Percentiles rank a stretch among this genome's conserved stretches.
Conservation (phyloP, 2,113 vertebrate species). For the Grantiella picta region DNA sequence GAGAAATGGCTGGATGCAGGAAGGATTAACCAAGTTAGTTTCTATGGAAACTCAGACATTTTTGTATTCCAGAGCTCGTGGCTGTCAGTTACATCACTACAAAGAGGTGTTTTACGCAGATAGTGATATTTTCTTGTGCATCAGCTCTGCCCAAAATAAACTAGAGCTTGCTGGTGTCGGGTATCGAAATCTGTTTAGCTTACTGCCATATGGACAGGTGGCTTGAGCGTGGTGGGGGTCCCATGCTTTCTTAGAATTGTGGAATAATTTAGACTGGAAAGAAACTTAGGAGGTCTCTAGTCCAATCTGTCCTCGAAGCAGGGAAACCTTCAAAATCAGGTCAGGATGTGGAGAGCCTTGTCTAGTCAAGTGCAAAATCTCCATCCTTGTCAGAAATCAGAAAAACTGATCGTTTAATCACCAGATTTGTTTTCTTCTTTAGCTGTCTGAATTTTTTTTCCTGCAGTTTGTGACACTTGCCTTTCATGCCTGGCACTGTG, state of each 20-base stretch:
- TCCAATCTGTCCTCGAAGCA: neutral
- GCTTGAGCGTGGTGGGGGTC: neutral
- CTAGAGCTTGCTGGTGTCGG: neutral
- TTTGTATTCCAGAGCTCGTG: neutral
- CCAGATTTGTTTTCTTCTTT: neutral
- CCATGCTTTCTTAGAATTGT: neutral
- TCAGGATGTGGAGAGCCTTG: neutral
- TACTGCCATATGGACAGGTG: slow-evolving; percentile 29
- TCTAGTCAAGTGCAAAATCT: neutral
- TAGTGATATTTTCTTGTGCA: slow-evolving; percentile 19
- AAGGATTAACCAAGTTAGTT: slow-evolving; percentile 35
- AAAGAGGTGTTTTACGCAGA: slow-evolving; percentile 15
- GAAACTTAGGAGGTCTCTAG: neutral
- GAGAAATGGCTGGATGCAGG: neutral
- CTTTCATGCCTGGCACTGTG: neutral
- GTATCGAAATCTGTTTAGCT: slow-evolving; percentile 24
- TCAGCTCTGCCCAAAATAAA: slow-evolving; percentile 48
- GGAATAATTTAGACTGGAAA: neutral
- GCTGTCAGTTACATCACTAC: slow-evolving; percentile 21
- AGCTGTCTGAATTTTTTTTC: neutral
- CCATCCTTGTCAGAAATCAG: neutral
- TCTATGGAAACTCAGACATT: slow-evolving; percentile 50
- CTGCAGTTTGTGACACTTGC: neutral
- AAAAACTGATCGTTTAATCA: neutral
- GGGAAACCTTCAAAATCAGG: neutral